phyloP scores from a whole-genome alignment of 1,140 invertebrate species.

The Mizuhopecten yessoensis region DNA sequence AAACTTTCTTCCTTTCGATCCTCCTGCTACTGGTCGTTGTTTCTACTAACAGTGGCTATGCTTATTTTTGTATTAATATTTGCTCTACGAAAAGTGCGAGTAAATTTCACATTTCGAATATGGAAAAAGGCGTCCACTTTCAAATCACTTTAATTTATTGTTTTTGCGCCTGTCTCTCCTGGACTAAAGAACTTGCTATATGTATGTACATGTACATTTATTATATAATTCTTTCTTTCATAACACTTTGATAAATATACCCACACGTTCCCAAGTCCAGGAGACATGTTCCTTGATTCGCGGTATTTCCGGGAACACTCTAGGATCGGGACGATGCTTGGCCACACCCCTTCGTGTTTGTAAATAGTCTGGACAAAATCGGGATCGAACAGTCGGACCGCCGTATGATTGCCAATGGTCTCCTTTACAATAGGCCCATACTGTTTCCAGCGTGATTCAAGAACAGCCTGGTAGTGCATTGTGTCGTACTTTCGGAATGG shows the following conservation, averaged over 20 bases:
- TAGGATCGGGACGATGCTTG: background rate
- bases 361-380: background rate
- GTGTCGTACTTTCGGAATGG: background rate
- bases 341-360: constrained; percentile 1
- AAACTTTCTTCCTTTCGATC: too few species aligned
- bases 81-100: too few species aligned
- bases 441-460: background rate
- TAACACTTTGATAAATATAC: background rate
- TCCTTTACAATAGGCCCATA: background rate
- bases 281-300: background rate
- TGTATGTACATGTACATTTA: too few species aligned
- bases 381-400: background rate
- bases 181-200: too few species aligned
- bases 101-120: too few species aligned
- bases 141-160: too few species aligned
- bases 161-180: too few species aligned
- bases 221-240: too few species aligned
- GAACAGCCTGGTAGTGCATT: background rate
- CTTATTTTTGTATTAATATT: too few species aligned
- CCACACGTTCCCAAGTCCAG: background rate
- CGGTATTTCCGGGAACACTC: background rate
- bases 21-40: too few species aligned
- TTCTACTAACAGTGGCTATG: too few species aligned
- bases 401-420: background rate
- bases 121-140: too few species aligned